Base-by-base conservation (phyloP, 2,888 invertebrate species). In the Andrena haemorrhoa region DNA sequence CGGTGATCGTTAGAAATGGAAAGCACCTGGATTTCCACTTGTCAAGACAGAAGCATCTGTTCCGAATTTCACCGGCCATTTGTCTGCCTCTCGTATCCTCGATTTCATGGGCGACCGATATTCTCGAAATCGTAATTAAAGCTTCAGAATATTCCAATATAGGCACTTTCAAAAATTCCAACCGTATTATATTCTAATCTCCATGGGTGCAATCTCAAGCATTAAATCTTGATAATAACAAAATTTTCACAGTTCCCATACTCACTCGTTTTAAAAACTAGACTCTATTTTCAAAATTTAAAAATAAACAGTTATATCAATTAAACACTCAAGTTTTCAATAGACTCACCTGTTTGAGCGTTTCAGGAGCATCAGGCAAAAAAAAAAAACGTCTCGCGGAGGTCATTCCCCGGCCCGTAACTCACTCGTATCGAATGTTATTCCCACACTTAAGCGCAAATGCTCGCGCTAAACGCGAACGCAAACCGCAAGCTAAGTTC, bases 1-100 rank as follows among this genome's bases (percentile, higher is more conserved):
- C 77, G 77, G 35, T 29, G 85, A 87, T 88, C 80, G 84, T 87
- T 88, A 84, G 88, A 88, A 88, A 88, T 88, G 88, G 88, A 88
- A 88, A 88, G 88, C 88, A 84, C 75, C 79, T 75, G 85, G 78
- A 83, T 88, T 88, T 88, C 88, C 88, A 88, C 75, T 82, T 80
- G 86, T 78, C 82, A 63, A 66, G 76, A 79, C 69, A 8, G 49
- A 66, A n/a, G 82, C 49, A 75, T 78, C 74, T 56, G 73, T 74
- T 58, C 68, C 60, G 65, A 83, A 86, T 86, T 86, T 86, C 86
- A 85, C 81, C 76, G 61, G 51, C 51, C 73, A 56, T 70, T 78
- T 41, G 35, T 71, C 73, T 31, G 31, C 51, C 64, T 35, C n/a
- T 0, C 12, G 65, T 49, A 23, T 23, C 49, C 65, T 31, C 66